These are phyloP conservation scores for Drosophila arizonae DNA, from an alignment of 1,140 invertebrate species.

Conservation along the genomic window DNA sequence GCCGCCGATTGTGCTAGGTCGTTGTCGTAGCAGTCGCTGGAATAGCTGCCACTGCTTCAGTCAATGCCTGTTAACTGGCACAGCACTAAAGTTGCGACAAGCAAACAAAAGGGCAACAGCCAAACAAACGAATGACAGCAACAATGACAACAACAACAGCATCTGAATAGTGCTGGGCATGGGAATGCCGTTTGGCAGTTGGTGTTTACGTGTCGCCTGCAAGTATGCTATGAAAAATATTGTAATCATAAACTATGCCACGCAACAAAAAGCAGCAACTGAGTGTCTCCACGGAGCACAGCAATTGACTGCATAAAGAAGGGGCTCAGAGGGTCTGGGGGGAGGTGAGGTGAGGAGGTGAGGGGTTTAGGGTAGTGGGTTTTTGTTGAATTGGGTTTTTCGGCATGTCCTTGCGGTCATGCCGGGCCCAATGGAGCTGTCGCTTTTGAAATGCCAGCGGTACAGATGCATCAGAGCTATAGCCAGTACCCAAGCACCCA, in stretches of 20 bases:
- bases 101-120: slow-evolving; percentile 41
- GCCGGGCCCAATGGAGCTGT: slow-evolving; percentile 10
- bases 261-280: slow-evolving; percentile 11
- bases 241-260: slow-evolving; percentile 65
- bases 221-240: slow-evolving; percentile 67
- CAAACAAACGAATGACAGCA: slow-evolving; percentile 52
- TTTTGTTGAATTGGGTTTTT: slow-evolving; percentile 19
- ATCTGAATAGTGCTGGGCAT: slow-evolving; percentile 1
- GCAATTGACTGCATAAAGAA: slow-evolving; percentile 14
- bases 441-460: slow-evolving; percentile 10
- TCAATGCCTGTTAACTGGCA: slow-evolving; percentile 34
- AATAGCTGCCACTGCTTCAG: slow-evolving; percentile 14
- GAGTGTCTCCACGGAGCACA: neutral
- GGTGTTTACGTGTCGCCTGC: slow-evolving; percentile 42
- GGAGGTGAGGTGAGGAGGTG: too few relatives aligned
- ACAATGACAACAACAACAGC: slow-evolving; percentile 5
- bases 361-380: too few relatives aligned
- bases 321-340: neutral
- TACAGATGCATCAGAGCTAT: neutral
- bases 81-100: slow-evolving; percentile 32
- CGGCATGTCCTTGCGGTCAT: slow-evolving; percentile 21
- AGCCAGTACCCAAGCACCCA: too few relatives aligned
- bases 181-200: slow-evolving; percentile 29
- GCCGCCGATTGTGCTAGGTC: neutral
- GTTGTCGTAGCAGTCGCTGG: neutral